These are phyloP conservation scores for Bombyx mori DNA, from an alignment of 1,140 invertebrate genomes.

Conservation along the genomic window DNA sequence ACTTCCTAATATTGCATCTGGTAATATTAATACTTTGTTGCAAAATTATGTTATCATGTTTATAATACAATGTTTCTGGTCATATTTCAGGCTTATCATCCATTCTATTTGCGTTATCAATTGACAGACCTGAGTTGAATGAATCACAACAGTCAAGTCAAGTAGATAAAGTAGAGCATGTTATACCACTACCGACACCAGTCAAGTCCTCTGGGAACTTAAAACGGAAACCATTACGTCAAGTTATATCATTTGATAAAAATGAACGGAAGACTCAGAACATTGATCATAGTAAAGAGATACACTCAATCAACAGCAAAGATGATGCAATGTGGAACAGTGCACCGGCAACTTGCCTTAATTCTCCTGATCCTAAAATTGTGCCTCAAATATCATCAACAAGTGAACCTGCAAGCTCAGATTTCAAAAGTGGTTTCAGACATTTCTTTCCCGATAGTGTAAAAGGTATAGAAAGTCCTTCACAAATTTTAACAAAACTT, in stretches of 20 bases:
- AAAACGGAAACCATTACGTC: slow-evolving; percentile 57
- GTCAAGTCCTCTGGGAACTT: slow-evolving; percentile 50
- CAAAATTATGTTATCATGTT: neutral
- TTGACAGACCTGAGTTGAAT: slow-evolving; percentile 89
- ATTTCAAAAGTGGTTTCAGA: slow-evolving; percentile 46
- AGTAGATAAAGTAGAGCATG: slow-evolving; percentile 67
- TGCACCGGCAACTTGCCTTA: slow-evolving; percentile 76
- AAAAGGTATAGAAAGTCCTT: slow-evolving; percentile 55
- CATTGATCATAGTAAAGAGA: slow-evolving; percentile 19
- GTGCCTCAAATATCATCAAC: slow-evolving; percentile 34
- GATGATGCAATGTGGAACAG: slow-evolving; percentile 58
- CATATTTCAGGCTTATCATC: slow-evolving; percentile 80
- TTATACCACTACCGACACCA: slow-evolving; percentile 68
- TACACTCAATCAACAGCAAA: slow-evolving; percentile 27
- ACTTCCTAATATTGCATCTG: slow-evolving; percentile 86
- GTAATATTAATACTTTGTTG: slow-evolving; percentile 56
- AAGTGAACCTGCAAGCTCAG: slow-evolving; percentile 63
- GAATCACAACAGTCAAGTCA: slow-evolving; percentile 60
- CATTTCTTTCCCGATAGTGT: slow-evolving; percentile 66
- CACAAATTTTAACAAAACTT: slow-evolving; percentile 60
- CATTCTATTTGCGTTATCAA: slow-evolving; percentile 91
- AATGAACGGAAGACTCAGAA: slow-evolving; percentile 55
- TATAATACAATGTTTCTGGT: slow-evolving; percentile 9
- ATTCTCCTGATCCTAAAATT: slow-evolving; percentile 69
- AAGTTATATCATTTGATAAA: slow-evolving; percentile 67